Conservation (phyloP, 2,797 vertebrate genomes). For the Apodemus agrarius region DNA sequence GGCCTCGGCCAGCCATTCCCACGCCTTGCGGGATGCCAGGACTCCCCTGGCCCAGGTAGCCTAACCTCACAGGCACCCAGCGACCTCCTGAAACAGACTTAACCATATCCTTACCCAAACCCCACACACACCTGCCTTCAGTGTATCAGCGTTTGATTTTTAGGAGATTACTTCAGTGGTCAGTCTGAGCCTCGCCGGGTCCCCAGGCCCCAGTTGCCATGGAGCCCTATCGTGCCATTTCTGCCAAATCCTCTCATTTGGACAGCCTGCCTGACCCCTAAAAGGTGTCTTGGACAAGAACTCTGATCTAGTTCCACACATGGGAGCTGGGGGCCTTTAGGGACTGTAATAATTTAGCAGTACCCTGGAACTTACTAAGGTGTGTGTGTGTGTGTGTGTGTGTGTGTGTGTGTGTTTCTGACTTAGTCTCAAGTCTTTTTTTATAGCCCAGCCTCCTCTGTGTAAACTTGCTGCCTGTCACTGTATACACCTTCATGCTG, state of each 20-base stretch:
- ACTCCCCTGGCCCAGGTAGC: background rate
- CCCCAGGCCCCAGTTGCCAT: background rate
- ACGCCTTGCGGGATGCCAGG: background rate
- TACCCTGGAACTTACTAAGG: background rate
- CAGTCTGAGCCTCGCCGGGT: background rate
- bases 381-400: background rate
- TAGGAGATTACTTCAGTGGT: background rate
- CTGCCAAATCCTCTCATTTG: too few species aligned
- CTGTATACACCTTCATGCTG: background rate
- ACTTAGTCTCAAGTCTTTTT: background rate
- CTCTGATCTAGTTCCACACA: background rate
- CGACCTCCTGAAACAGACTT: background rate
- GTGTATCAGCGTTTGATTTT: background rate
- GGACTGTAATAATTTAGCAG: background rate
- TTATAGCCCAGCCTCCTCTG: background rate
- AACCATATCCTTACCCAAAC: background rate
- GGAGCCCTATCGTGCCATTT: accelerated
- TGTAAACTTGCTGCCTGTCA: background rate
- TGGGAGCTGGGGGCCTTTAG: accelerated
- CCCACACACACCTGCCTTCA: background rate
- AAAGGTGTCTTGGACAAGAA: background rate
- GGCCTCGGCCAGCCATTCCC: background rate
- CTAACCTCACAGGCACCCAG: background rate
- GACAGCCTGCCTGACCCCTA: background rate
- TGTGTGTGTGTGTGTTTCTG: background rate